Evolutionary conservation across 2,888 invertebrate genomes (phyloP).

Genomic region (Lypha dubia): DNA sequence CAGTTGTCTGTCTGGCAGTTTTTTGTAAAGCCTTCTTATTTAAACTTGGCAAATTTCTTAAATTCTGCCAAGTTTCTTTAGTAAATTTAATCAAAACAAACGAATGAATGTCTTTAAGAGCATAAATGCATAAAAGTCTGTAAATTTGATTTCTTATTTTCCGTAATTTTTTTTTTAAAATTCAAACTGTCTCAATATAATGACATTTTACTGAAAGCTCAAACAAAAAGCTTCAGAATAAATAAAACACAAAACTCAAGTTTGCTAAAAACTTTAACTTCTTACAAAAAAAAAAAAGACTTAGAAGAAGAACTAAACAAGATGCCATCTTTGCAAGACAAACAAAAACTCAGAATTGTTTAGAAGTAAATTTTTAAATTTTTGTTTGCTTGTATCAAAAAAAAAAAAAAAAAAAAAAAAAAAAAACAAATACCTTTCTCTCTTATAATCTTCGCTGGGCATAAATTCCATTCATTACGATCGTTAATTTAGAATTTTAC

Average conservation of each 20-base stretch:
- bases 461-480: background rate
- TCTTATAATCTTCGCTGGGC: conserved; percentile 1
- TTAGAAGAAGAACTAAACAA: background rate
- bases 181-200: conserved; percentile 51
- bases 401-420: too few species aligned
- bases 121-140: background rate
- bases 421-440: too few species aligned
- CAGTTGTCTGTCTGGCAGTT: conserved; percentile 19
- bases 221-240: conserved; percentile 19
- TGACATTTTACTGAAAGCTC: conserved; percentile 51
- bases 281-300: background rate
- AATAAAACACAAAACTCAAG: background rate
- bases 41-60: conserved; percentile 16
- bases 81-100: background rate
- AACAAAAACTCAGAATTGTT: background rate
- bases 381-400: conserved; percentile 4
- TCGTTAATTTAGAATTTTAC: conserved; percentile 1
- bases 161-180: conserved; percentile 9
- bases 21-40: conserved; percentile 1
- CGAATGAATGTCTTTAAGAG: background rate
- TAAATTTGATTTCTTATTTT: background rate
- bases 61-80: background rate
- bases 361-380: conserved; percentile 2
- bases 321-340: background rate
- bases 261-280: conserved; percentile 19